Evolutionary conservation across 2,888 invertebrate species (phyloP).

Genomic region (Ectemnius cavifrons): DNA sequence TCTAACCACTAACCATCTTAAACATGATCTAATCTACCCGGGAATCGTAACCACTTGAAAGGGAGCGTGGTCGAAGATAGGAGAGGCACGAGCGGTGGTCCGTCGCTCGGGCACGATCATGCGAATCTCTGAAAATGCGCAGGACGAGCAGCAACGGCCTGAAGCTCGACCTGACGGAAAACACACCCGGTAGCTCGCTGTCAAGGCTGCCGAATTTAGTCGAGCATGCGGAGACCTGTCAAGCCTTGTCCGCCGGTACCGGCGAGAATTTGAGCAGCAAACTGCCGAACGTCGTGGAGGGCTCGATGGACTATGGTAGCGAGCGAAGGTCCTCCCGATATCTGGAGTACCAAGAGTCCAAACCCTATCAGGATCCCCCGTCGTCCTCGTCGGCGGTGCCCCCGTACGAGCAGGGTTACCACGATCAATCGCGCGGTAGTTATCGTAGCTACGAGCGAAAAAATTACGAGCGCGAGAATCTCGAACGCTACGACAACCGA

Average conservation of each 20-base stretch:
- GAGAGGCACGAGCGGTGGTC: conserved; percentile 45
- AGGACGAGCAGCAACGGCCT: conserved; percentile 74
- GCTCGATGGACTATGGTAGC: conserved; percentile 78
- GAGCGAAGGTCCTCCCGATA: conserved; percentile 77
- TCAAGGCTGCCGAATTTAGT: conserved; percentile 74
- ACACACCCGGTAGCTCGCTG: conserved; percentile 76
- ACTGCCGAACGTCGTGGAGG: conserved; percentile 77
- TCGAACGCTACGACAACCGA: conserved; percentile 72
- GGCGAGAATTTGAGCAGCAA: conserved; percentile 77
- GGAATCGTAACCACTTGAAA: background rate
- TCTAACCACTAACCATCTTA: conserved; percentile 32
- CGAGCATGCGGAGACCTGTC: conserved; percentile 75
- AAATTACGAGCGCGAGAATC: conserved; percentile 66
- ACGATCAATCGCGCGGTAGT: conserved; percentile 52
- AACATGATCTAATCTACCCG: conserved; percentile 35
- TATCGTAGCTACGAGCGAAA: conserved; percentile 69
- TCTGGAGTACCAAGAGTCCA: conserved; percentile 73
- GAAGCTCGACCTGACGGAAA: conserved; percentile 76
- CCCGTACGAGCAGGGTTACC: conserved; percentile 59
- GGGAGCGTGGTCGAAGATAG: conserved; percentile 12
- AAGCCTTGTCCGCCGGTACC: conserved; percentile 56
- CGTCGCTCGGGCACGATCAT: conserved; percentile 66
- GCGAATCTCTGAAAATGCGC: conserved; percentile 75
- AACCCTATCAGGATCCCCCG: conserved; percentile 60
- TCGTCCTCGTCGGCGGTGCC: conserved; percentile 45